These are phyloP conservation scores for Dryoscopus gambensis DNA, from an alignment of 2,113 vertebrate genomes.

Conservation along the genomic window DNA sequence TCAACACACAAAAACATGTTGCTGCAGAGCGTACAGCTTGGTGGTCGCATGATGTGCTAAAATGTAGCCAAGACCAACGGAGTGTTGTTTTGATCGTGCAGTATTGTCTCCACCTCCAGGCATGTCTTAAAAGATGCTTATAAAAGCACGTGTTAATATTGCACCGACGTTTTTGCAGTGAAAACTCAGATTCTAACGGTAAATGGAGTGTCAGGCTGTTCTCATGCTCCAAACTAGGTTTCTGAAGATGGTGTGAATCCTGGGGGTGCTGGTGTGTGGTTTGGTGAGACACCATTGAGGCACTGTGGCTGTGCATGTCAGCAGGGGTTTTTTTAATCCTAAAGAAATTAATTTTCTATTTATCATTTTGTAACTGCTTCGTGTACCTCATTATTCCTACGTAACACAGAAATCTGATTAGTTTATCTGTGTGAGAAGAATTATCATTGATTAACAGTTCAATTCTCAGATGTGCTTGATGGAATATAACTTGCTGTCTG, in stretches of 20 bases:
- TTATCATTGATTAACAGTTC: neutral
- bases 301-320: neutral
- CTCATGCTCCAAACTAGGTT: neutral
- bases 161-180: neutral
- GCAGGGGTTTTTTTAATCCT: neutral
- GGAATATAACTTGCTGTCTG: neutral
- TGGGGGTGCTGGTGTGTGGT: neutral
- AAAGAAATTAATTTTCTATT: neutral
- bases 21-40: neutral
- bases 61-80: rapidly evolving
- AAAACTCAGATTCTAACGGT: neutral
- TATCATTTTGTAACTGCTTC: neutral
- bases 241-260: rapidly evolving
- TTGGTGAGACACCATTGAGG: neutral
- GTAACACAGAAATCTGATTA: neutral
- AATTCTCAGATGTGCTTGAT: neutral
- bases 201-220: neutral
- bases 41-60: neutral
- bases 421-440: neutral
- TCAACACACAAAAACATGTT: neutral
- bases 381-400: neutral
- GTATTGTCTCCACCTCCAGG: neutral
- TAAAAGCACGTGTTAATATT: neutral
- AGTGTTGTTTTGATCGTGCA: neutral
- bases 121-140: neutral